Percentiles rank a stretch among this genome's conserved stretches.
These are phyloP conservation scores for Rhopalosiphum nymphaeae DNA, from an alignment of 2,888 invertebrate genomes.

Conservation along the genomic window DNA sequence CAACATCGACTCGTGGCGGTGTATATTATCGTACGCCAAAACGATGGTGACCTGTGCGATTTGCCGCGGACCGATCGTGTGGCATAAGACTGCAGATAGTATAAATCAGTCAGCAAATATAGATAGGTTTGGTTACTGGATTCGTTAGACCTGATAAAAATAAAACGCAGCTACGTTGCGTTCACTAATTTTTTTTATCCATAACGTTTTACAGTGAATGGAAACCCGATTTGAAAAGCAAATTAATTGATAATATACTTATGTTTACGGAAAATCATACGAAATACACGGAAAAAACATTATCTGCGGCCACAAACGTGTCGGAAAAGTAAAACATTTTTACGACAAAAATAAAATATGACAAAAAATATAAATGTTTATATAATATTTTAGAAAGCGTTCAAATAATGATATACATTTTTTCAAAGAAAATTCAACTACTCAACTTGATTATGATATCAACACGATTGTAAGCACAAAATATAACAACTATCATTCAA, in stretches of 20 bases:
- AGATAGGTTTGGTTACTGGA: constrained; percentile 17
- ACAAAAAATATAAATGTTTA: background rate
- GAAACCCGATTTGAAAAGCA: constrained; percentile 20
- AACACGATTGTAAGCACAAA: background rate
- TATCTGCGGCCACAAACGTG: background rate
- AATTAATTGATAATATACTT: constrained; percentile 26
- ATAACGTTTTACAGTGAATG: background rate
- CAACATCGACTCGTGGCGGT: constrained; percentile 17
- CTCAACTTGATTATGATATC: background rate
- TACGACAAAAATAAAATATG: background rate
- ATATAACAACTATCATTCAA: background rate
- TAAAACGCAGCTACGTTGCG: background rate
- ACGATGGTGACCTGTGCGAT: constrained; percentile 29
- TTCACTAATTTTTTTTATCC: background rate
- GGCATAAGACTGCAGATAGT: background rate
- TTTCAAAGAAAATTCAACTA: background rate
- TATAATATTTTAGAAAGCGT: constrained; percentile 6
- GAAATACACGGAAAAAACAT: background rate
- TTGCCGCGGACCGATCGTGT: constrained; percentile 38
- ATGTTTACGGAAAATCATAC: constrained; percentile 24
- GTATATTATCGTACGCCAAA: background rate
- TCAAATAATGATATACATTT: background rate
- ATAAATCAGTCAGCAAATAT: background rate
- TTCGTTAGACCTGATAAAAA: no score
- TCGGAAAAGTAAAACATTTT: constrained; percentile 19